Evolutionary conservation across 2,113 vertebrate genomes (phyloP), one percentile per base, ranked within the genome.

Genomic region (Microtus ochrogaster): DNA sequence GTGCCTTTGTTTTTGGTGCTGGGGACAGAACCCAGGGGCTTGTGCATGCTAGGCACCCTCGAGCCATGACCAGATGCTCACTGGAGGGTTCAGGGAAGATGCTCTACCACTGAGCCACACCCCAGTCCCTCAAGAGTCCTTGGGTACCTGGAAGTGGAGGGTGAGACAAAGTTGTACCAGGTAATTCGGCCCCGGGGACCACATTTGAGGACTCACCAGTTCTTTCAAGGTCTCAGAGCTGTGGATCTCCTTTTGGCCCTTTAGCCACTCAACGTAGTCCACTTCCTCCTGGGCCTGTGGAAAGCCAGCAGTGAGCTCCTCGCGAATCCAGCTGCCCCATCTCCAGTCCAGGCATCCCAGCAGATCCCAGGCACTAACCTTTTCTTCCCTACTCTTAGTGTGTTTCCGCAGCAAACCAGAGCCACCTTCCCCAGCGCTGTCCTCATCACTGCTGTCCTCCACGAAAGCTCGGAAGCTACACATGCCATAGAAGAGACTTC

Each of bases 241-340:
- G 1, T 97, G 97, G 1, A 98, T 12, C 47, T 99, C 99, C 16
- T 96, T 94, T 91, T 99, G 99, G 4, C 99, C 99, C 94, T 99
- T 99, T 83, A 99, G 98, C 99, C 99, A 99, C 14, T 99, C 98
- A 47, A 99, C 44, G 22, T 99, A 99, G 66, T 99, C 99, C 0
- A 98, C 98, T 77, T 99, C 99, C 55, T 99, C 99, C 90, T 98
- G 98, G 86, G 99, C 99, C 99, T 99, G 94, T 17, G 61, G 9
- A 58, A 52, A 79, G 39, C 39, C 8, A 12, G 66, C 0, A 3
- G 7, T 92, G 47, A 91, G 85, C 41, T 33, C 49, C 76, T 47
- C 0, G 0, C 30, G 82, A 66, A 0, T 91, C 76, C 17, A 6
- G 47, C 28, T 33, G 1, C 73, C 39, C 44, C 17, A 1, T 26